Base-by-base conservation (phyloP, 2,113 vertebrate genomes). In the Pituophis catenifer region DNA sequence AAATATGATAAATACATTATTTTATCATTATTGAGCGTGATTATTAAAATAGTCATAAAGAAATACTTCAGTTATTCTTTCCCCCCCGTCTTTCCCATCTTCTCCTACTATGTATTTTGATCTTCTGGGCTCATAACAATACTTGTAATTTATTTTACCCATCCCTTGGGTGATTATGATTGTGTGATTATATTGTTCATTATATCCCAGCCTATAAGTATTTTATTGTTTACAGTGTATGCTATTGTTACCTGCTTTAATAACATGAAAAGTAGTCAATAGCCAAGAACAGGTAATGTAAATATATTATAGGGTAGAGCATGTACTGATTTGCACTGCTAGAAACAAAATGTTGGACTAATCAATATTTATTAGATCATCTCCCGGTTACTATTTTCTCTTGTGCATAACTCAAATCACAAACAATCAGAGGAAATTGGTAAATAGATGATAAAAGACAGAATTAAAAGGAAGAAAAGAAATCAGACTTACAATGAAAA, bases 11-110 rank as follows among this genome's bases (percentile, higher is more conserved):
- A 12, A 89, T 13, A 44, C 1, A 44, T 33, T 10, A 58, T 94
- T 89, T 94, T 94, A 50, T 62, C 92, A 9, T 96, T 98, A 98
- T 97, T 98, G 96, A 97, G 97, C 98, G 93, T 95, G 96, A 97
- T 97, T 93, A 97, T 95, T 96, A 93, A 90, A 93, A 57, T 93
- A 58, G 55, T 93, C 58, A 94, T 97, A 97, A 93, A 96, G 96
- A 96, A 92, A 0, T 23, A 55, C 23, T 55, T 85, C 24, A 23
- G 23, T 9, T 17, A 81, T 29, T 1, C 10, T 26, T 94, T 6
- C 0, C 1, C 95, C 93, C n/a, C 6, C 85, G 55, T 90, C 85
- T 19, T 89, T 86, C 19, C 53, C 21, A 5, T 15, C 65, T 17
- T 75, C 65, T 70, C 65, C 29, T 70, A 8, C 21, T 53, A 21